Base-by-base conservation (phyloP, 2,888 invertebrate species). In the Zygaena filipendulae region DNA sequence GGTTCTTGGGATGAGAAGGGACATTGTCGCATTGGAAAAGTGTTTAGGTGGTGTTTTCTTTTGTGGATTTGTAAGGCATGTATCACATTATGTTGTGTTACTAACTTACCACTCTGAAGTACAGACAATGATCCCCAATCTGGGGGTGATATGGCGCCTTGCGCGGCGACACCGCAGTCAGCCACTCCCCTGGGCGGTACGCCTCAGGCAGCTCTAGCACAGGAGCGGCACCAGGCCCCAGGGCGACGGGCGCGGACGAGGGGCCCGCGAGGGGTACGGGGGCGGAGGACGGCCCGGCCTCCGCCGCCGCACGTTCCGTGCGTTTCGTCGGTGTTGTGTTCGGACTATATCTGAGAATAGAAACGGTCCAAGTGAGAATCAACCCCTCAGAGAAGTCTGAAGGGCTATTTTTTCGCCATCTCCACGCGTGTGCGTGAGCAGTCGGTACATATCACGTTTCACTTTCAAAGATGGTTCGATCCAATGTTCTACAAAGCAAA, bases 81-180 rank as follows among this genome's bases (percentile, higher is more conserved):
- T n/a, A n/a, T n/a, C n/a, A n/a, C n/a, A n/a, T n/a, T n/a, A n/a
- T n/a, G n/a, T n/a, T n/a, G n/a, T n/a, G n/a, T n/a, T n/a, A n/a
- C n/a, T n/a, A n/a, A n/a, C n/a, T 51, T 16, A 67, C 72, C 56
- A 72, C 47, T 11, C 71, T 36, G 42, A 92, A 92, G 69, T 93
- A 95, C 11, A 92, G 84, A 11, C 93, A 85, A 60, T 94, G 91
- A 64, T 98, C 97, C 0, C 75, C 77, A 71, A 98, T 93, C 81
- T 99, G 99, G 4, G 98, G 97, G 60, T 95, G 94, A 71, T 98
- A 99, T 2, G 98, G 98, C 24, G 95, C 91, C 71, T 96, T 95
- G 23, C 92, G 84, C 0, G 97, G 97, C 43, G 90, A 84, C 16
- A 92, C 90, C 53, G 93, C 92, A 0, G 93, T 92, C 30, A 98